phyloP scores from a whole-genome alignment of 2,888 invertebrate species.

The Andricus curvator region DNA sequence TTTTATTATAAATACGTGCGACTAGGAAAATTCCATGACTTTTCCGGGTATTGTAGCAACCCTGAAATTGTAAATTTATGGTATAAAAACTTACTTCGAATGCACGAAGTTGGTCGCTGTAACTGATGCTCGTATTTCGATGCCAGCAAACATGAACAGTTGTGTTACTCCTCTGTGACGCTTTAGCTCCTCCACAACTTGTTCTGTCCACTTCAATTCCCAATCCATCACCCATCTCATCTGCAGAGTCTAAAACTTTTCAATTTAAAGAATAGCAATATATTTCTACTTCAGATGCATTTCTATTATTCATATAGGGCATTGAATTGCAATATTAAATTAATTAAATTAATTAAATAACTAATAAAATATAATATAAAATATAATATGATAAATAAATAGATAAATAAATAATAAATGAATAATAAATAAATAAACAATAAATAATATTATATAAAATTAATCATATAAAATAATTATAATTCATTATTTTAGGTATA shows the following conservation, averaged over 20 bases:
- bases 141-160: conserved; percentile 99
- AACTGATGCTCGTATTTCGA: conserved; percentile 90
- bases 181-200: conserved; percentile 79
- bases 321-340: no score
- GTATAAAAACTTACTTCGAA: conserved; percentile 81
- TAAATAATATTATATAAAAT: no score
- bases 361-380: no score
- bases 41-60: no score
- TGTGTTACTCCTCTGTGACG: conserved; percentile 87
- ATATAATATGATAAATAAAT: no score
- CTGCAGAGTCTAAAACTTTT: conserved; percentile 83
- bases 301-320: not conserved
- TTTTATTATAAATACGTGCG: no score
- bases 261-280: conserved; percentile 25
- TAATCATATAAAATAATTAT: no score
- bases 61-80: not conserved
- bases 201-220: conserved; percentile 80
- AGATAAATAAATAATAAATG: no score
- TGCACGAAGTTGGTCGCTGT: conserved; percentile 86
- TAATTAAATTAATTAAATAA: no score
- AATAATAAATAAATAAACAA: no score
- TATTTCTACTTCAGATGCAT: not conserved
- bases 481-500: no score
- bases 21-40: no score
- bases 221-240: conserved; percentile 84